Conservation (phyloP, 2,113 vertebrate genomes). For the Muntiacus reevesi region DNA sequence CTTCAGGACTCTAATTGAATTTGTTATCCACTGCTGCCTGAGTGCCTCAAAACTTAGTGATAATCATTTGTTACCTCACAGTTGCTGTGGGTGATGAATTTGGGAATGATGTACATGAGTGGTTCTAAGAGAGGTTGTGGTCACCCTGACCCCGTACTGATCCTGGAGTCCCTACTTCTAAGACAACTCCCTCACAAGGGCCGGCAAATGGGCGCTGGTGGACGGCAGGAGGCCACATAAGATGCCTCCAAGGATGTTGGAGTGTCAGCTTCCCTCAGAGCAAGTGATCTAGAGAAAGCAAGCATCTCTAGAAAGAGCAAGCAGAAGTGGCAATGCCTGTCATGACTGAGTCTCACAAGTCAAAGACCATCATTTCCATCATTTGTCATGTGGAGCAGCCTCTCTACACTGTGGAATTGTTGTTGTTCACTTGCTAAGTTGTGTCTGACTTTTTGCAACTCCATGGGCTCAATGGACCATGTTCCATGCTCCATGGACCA, state of each 20-base stretch:
- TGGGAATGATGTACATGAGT: neutral
- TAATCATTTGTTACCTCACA: neutral
- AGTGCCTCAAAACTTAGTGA: neutral
- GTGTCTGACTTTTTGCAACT: neutral
- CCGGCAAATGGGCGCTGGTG: neutral
- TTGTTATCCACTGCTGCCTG: neutral
- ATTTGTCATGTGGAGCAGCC: neutral
- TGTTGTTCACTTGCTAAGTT: neutral
- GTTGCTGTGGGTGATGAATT: neutral
- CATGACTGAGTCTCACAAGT: neutral
- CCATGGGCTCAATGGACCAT: neutral
- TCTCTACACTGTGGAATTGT: no score
- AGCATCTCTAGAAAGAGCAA: neutral
- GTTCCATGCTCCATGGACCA: neutral
- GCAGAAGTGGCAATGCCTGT: neutral
- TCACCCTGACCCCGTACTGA: no score
- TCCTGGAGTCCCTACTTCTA: neutral
- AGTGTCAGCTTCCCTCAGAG: neutral
- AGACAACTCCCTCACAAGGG: accelerated
- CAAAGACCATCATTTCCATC: neutral
- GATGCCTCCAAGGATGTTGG: accelerated
- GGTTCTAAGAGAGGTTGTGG: neutral
- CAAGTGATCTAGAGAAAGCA: neutral
- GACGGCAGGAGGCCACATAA: neutral
- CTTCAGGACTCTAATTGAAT: neutral